phyloP scores from a whole-genome alignment of 2,113 vertebrate genomes.

The Neodon shergylaensis region DNA sequence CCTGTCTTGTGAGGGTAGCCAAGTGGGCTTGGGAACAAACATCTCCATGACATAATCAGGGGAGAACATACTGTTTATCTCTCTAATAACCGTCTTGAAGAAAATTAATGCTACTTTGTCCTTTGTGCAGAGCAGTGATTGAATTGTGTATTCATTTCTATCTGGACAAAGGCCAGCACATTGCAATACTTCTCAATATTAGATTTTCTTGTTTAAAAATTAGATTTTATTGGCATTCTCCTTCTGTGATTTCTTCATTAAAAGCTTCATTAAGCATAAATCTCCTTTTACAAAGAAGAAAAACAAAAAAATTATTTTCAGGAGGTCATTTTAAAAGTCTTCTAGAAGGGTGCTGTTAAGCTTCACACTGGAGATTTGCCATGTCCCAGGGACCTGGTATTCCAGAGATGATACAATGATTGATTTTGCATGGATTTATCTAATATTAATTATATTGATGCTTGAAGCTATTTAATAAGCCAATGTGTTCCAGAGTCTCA shows the following conservation, averaged over 20 bases:
- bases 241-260: slow-evolving; percentile 90
- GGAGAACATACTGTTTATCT: slow-evolving; percentile 89
- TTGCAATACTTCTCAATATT: slow-evolving; percentile 90
- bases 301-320: slow-evolving; percentile 83
- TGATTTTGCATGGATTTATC: slow-evolving; percentile 20
- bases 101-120: slow-evolving; percentile 90
- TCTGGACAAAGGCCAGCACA: slow-evolving; percentile 89
- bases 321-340: slow-evolving; percentile 83
- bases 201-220: slow-evolving; percentile 90
- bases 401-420: slow-evolving; percentile 49
- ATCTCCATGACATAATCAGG: slow-evolving; percentile 86
- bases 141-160: slow-evolving; percentile 91
- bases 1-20: slow-evolving; percentile 82
- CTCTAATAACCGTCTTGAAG: slow-evolving; percentile 88
- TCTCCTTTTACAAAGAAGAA: slow-evolving; percentile 85
- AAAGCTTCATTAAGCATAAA: slow-evolving; percentile 89
- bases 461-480: slow-evolving; percentile 15
- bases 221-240: slow-evolving; percentile 89
- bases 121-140: slow-evolving; percentile 89
- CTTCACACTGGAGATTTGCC: neutral
- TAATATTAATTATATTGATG: neutral
- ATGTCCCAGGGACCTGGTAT: slow-evolving; percentile 22
- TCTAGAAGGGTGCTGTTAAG: slow-evolving; percentile 20
- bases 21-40: slow-evolving; percentile 87
- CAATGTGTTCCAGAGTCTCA: neutral